Conservation (phyloP, 2,888 invertebrate species). For the Chirona hameri region DNA sequence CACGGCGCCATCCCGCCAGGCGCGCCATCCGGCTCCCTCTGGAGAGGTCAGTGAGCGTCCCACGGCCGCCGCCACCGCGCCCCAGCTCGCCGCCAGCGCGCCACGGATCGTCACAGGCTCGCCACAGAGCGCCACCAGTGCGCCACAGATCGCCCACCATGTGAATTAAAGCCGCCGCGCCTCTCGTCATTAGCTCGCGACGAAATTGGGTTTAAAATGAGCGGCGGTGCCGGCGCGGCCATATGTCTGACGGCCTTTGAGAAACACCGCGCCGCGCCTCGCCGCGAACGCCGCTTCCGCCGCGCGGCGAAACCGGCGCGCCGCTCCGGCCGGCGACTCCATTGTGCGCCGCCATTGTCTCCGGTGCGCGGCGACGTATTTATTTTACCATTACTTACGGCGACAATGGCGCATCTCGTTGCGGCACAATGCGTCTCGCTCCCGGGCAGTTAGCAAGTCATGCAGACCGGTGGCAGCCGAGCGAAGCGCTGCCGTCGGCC, state of each 20-base stretch:
- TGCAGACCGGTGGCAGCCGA: not conserved
- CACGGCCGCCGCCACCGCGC: not conserved
- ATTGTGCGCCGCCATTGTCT: slow-evolving; percentile 13
- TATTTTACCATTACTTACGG: slow-evolving; percentile 25
- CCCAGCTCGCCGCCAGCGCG: not conserved
- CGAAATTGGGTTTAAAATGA: slow-evolving; percentile 26
- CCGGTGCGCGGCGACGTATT: slow-evolving; percentile 1
- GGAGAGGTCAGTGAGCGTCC: not conserved
- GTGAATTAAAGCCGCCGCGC: slow-evolving; percentile 4
- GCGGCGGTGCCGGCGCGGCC: not conserved
- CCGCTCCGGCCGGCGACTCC: not conserved
- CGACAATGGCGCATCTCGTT: slow-evolving; percentile 2
- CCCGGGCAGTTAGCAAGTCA: not conserved
- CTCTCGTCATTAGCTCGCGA: not conserved
- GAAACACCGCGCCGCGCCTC: not conserved
- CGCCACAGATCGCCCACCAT: not conserved
- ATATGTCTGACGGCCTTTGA: slow-evolving; percentile 23
- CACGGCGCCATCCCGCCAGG: too few relatives aligned
- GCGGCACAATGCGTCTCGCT: not conserved
- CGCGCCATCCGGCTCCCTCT: too few relatives aligned
- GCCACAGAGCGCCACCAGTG: not conserved
- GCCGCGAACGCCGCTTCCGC: slow-evolving; percentile 23
- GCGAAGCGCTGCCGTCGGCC: not conserved
- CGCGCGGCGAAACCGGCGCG: slow-evolving; percentile 5
- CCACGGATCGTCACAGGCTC: not conserved